Evolutionary conservation across 2,113 vertebrate species (phyloP), one percentile per base, ranked within the genome.

Genomic region (Pteruthius melanotis): DNA sequence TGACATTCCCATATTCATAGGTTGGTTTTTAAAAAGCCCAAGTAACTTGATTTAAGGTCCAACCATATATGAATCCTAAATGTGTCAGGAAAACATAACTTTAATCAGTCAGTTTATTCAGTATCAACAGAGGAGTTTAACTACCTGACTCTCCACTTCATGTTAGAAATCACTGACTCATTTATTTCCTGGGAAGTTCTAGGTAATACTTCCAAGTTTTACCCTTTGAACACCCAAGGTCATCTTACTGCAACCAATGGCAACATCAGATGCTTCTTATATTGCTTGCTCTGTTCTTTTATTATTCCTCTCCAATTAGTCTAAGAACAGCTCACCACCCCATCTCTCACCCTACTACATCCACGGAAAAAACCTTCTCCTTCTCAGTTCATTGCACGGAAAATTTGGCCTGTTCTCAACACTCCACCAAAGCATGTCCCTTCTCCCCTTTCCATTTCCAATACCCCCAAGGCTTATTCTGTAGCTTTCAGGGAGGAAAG

Each of bases 351-450:
- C 21, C n/a, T 66, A 21, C 19, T 9, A 30, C 11, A 44, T 9
- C 26, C 19, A 57, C 3, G 10, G 15, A 59, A 86, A 68, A 68
- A 26, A 1, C 3, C 4, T 54, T 21, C 16, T 35, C 20, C 31
- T 47, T 89, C 16, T 68, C 16, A 37, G 30, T 86, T 56, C 8
- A 27, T 4, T 54, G 52, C 23, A n/a, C 6, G 10, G 40, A 72
- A 63, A 80, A 59, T 26, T 0, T 54, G 31, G 54, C 12, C 40
- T 66, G 13, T 59, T 71, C 26, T 75, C 31, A 75, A 49, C 10
- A 35, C 8, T 26, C 17, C 3, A 52, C 21, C 40, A 50, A 47
- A 49, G 60, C 23, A 47, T 0, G 0, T 39, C 12, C 31, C 22
- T 71, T 61, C 54, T 85, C 16, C 77, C 44, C 15, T 16, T 80